Base-by-base conservation (phyloP, 2,888 invertebrate species). In the Nomada ferruginata region DNA sequence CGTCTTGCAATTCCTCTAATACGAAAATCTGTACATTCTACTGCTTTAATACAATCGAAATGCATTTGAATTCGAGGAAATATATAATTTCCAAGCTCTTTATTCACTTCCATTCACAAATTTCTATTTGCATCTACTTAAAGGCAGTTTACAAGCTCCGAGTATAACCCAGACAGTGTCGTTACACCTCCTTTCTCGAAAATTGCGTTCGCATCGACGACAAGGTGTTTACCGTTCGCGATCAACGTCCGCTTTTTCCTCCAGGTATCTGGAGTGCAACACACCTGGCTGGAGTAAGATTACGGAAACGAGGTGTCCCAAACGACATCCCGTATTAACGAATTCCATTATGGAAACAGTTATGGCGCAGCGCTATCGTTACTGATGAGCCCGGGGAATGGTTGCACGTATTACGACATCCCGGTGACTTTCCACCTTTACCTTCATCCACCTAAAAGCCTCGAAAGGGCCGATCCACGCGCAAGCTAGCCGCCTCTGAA, bases 261-360 rank as follows among this genome's bases (percentile, higher is more conserved):
- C 59, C 83, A 50, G 63, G 75, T 77, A 87, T 82, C 76, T 59
- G 53, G 68, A 72, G 23, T 63, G 65, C 63, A 50, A 10, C 44
- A 64, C 57, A 76, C 73, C 79, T 84, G 82, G 78, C 74, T 60
- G 70, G 69, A 23, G 83, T 66, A 77, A 88, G 87, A 87, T 88
- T 86, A 86, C 83, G 83, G 86, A 82, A 88, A 86, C 87, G 88
- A 88, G 84, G 86, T 86, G 89, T 88, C 85, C 80, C 78, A 65
- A 88, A 88, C 87, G 88, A 88, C 91, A 91, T 91, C 87, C 83
- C 79, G 87, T 91, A 92, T 92, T 92, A 92, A 92, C 90, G 89
- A 90, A 92, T 92, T 92, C 92, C 91, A 92, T 92, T 92, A 92
- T 90, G 86, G 85, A 79, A 84, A 89, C 88, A 90, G 88, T 89